Percentiles rank a stretch among this genome's conserved stretches.
Evolutionary conservation across 2,888 invertebrate genomes (phyloP).

Genomic region (Callinectes sapidus): DNA sequence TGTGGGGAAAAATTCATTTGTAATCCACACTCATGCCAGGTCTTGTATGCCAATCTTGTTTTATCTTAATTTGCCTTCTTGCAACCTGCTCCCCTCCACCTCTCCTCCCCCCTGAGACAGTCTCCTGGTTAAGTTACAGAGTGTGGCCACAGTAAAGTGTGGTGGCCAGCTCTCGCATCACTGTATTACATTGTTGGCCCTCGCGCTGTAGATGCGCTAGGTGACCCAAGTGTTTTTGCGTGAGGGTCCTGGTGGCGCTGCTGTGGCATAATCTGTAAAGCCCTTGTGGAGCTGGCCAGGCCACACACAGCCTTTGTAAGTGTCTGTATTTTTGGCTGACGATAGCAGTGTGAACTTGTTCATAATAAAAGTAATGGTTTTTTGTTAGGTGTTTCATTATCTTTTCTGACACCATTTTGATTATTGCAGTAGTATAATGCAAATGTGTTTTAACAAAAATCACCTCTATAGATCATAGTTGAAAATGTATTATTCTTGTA

Average conservation of each 20-base stretch:
- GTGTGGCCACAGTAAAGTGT: conserved; percentile 48
- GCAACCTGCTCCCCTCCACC: conserved; percentile 42
- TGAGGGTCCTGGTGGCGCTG: conserved; percentile 60
- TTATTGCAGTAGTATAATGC: background rate
- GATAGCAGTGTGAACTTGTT: conserved; percentile 72
- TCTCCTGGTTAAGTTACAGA: conserved; percentile 54
- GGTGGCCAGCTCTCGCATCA: conserved; percentile 56
- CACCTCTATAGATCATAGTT: too few relatives aligned
- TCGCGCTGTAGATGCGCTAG: conserved; percentile 52
- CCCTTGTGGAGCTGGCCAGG: conserved; percentile 68
- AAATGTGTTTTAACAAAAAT: too few relatives aligned
- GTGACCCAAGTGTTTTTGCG: conserved; percentile 61
- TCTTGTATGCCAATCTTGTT: background rate
- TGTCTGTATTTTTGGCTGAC: conserved; percentile 71
- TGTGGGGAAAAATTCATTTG: background rate
- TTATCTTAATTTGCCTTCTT: conserved; percentile 37
- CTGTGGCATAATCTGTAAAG: conserved; percentile 58
- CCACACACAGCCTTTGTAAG: conserved; percentile 71
- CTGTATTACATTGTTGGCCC: conserved; percentile 50
- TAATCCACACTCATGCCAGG: conserved; percentile 30
- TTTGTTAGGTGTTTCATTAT: conserved; percentile 53
- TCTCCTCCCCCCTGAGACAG: conserved; percentile 43
- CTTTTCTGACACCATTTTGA: background rate
- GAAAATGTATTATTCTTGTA: too few relatives aligned
- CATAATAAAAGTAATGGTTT: conserved; percentile 71